Conservation (phyloP, 2,797 vertebrate genomes). For the Darevskia mixta region DNA sequence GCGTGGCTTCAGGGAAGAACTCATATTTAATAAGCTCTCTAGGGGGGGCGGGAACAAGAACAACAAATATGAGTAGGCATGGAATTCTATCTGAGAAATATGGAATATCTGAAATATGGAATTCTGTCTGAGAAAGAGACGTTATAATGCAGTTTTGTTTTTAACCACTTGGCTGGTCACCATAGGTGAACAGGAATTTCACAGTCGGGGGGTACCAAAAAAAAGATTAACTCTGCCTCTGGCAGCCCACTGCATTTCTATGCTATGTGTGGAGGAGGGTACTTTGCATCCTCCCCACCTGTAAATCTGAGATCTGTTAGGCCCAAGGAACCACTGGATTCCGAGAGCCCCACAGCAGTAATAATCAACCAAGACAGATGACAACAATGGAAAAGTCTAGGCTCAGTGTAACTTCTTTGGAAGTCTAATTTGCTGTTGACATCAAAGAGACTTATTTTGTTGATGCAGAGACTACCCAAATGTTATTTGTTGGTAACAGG, state of each 20-base stretch:
- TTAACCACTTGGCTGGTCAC: not conserved
- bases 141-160: not conserved
- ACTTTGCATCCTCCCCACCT: not conserved
- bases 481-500: not conserved
- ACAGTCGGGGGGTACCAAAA: not conserved
- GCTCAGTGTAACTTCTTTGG: not conserved
- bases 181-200: not conserved
- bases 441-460: not conserved
- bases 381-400: not conserved
- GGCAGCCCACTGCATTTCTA: not conserved
- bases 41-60: constrained; percentile 50
- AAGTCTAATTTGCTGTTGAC: not conserved
- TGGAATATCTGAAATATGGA: not conserved
- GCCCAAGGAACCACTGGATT: not conserved
- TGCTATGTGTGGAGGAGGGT: too few relatives aligned
- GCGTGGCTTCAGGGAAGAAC: constrained; percentile 97
- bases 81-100: not conserved
- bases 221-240: not conserved
- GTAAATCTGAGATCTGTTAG: not conserved
- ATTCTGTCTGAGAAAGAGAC: not conserved
- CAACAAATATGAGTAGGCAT: constrained; percentile 51
- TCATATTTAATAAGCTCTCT: constrained; percentile 99
- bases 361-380: not conserved
- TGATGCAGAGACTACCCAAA: not conserved
- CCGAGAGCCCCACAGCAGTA: not conserved